Evolutionary conservation across 2,797 vertebrate genomes (phyloP).

Genomic region (Streptopelia turtur): DNA sequence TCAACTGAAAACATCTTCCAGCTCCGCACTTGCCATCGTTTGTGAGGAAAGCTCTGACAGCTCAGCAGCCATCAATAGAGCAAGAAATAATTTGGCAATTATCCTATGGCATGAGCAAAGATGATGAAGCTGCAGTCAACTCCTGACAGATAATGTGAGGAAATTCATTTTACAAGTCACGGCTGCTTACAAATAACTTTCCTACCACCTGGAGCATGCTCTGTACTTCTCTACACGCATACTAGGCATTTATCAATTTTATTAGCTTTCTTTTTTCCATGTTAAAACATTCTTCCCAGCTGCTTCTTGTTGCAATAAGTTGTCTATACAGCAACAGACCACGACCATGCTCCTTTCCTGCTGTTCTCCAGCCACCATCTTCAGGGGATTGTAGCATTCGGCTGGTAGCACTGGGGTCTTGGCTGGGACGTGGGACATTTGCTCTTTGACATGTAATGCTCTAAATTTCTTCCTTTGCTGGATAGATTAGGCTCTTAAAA

Average conservation of each 20-base stretch:
- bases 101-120: background rate
- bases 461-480: background rate
- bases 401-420: background rate
- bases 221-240: accelerated
- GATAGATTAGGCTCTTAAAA: background rate
- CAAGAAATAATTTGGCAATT: background rate
- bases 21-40: accelerated
- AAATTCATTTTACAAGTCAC: background rate
- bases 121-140: background rate
- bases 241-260: background rate
- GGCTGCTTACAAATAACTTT: background rate
- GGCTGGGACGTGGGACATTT: background rate
- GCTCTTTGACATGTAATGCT: accelerated
- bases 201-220: background rate
- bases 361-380: background rate
- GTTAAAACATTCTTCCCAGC: background rate
- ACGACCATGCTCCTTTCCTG: accelerated
- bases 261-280: background rate
- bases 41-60: background rate
- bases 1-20: background rate
- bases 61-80: background rate
- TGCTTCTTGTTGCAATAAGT: background rate
- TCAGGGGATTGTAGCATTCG: background rate
- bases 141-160: background rate
- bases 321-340: no score